Base-by-base conservation (phyloP, 2,888 invertebrate genomes). In the Augiades crinisus region DNA sequence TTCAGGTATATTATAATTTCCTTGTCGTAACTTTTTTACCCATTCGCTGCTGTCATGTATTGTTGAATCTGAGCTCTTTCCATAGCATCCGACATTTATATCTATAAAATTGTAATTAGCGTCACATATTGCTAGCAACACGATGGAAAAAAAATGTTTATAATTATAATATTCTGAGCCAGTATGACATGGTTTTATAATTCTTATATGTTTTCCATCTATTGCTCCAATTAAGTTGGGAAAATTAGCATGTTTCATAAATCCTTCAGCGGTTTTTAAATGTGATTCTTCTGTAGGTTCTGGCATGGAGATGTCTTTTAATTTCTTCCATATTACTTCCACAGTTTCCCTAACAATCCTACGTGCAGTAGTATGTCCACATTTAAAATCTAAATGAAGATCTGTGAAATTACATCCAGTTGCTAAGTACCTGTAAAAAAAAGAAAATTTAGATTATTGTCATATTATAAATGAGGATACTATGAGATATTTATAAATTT, bases 11-110 rank as follows among this genome's bases (percentile, higher is more conserved):
- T 47, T 54, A n/a, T n/a, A n/a, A n/a, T n/a, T n/a, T n/a, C n/a
- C n/a, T n/a, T n/a, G n/a, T n/a, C n/a, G n/a, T n/a, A n/a, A n/a
- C n/a, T n/a, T n/a, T n/a, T n/a, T n/a, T n/a, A n/a, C n/a, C n/a
- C n/a, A n/a, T n/a, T n/a, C n/a, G n/a, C n/a, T n/a, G n/a, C n/a
- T n/a, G n/a, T n/a, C n/a, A 54, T 62, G 61, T 13, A 64, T 54
- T 50, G 54, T 46, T 36, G 62, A 62, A 61, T 67, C 67, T 47
- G 57, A 63, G 16, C 59, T 59, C 44, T 64, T 62, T 34, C 62
- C 65, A 54, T 64, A 63, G 31, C 64, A 57, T 19, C 65, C 63
- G 36, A 61, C 52, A 31, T 55, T 46, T 13, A 60, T 41, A 49
- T 47, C 60, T 54, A 38, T 57, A 50, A 57, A 60, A 34, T 54